Evolutionary conservation across 2,888 invertebrate species (phyloP).

Genomic region (Dyspetes luteomarginatus): DNA sequence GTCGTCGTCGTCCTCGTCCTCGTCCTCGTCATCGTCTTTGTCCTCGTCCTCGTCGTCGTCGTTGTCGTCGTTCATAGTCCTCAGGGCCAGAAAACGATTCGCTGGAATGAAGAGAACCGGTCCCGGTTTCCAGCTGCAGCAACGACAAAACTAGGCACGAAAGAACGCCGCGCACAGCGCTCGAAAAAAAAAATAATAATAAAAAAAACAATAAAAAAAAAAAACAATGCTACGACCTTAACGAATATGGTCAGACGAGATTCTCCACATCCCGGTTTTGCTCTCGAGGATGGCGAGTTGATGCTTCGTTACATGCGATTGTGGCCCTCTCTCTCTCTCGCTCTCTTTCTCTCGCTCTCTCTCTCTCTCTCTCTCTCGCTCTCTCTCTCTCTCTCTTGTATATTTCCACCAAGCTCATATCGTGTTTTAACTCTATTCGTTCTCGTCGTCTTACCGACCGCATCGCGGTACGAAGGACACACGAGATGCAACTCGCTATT

Average conservation of each 20-base stretch:
- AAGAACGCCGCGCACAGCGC: constrained; percentile 5
- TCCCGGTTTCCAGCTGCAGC: constrained; percentile 71
- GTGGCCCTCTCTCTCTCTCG: constrained; percentile 47
- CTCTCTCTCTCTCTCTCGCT: constrained; percentile 43
- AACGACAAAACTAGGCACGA: constrained; percentile 1
- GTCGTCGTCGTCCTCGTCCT: no score
- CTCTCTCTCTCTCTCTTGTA: constrained; percentile 24
- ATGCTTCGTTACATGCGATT: constrained; percentile 15
- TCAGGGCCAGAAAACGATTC: constrained; percentile 22
- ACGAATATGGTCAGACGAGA: constrained; percentile 79
- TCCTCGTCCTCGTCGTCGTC: no score
- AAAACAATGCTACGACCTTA: constrained; percentile 79
- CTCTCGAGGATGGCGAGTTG: constrained; percentile 69
- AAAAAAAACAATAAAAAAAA: constrained; percentile 60
- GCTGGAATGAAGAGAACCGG: constrained; percentile 53
- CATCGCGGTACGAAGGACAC: constrained; percentile 35
- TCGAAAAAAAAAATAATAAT: constrained; percentile 62
- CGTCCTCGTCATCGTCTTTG: no score
- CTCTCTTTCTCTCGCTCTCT: constrained; percentile 31
- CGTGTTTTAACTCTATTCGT: not conserved
- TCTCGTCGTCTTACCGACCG: not conserved
- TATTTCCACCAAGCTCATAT: constrained; percentile 17
- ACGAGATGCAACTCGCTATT: not conserved
- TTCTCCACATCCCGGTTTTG: constrained; percentile 69
- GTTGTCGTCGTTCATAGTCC: not conserved